These are phyloP conservation scores for Microtus obscurus DNA, from an alignment of 2,797 vertebrate genomes.

Conservation along the genomic window DNA sequence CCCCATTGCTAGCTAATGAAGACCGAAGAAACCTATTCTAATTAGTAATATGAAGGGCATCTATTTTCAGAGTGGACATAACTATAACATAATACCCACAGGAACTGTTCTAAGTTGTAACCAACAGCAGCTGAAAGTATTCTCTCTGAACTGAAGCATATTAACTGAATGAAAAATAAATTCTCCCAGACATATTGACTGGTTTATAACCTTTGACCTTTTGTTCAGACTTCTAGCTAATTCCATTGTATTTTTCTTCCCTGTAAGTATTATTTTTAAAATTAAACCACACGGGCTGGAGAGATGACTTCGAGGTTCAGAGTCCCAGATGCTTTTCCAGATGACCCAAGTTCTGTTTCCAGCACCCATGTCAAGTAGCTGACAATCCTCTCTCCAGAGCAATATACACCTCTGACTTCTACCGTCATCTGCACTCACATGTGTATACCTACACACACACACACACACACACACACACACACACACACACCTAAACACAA, in stretches of 20 bases:
- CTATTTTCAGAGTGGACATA: slow-evolving; percentile 42
- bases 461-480: too few species aligned
- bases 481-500: not conserved
- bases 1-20: slow-evolving; percentile 57
- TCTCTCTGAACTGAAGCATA: slow-evolving; percentile 43
- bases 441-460: not conserved
- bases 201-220: slow-evolving; percentile 19
- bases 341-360: not conserved
- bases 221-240: slow-evolving; percentile 34
- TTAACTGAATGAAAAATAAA: not conserved
- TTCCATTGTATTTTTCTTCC: slow-evolving; percentile 34
- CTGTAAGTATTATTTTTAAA: slow-evolving; percentile 28
- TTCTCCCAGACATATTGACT: not conserved
- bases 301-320: not conserved
- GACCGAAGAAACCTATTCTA: slow-evolving; percentile 57
- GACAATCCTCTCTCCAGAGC: not conserved
- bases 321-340: not conserved
- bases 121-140: slow-evolving; percentile 34
- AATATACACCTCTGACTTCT: not conserved
- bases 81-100: slow-evolving; percentile 14
- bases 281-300: not conserved
- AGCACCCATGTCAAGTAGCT: not conserved
- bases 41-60: slow-evolving; percentile 38
- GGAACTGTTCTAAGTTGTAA: slow-evolving; percentile 55
- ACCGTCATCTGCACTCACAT: not conserved